phyloP scores from a whole-genome alignment of 1,140 invertebrate species.

The Neodiprion lecontei region DNA sequence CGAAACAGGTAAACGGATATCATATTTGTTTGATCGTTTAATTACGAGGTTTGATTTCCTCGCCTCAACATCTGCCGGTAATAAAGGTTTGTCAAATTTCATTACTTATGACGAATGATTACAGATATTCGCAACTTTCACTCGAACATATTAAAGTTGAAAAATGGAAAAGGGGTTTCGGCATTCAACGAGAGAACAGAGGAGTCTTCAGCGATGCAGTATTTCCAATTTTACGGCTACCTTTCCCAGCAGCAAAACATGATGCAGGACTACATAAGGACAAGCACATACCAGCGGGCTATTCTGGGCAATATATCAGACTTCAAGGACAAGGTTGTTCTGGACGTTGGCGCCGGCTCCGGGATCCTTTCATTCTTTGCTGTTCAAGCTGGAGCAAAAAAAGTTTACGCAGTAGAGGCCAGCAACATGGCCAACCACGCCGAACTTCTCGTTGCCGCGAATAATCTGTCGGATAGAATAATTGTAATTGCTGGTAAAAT shows the following conservation, averaged over 20 bases:
- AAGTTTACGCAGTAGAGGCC: slow-evolving; percentile 98
- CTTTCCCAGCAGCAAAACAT: slow-evolving; percentile 99
- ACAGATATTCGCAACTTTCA: slow-evolving; percentile 80
- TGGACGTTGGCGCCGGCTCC: slow-evolving; percentile 97
- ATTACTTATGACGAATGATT: too few relatives aligned
- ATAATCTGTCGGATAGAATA: slow-evolving; percentile 87
- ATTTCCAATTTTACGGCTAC: slow-evolving; percentile 99
- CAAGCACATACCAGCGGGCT: slow-evolving; percentile 97
- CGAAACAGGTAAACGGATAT: slow-evolving; percentile 53
- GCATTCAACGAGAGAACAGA: slow-evolving; percentile 97
- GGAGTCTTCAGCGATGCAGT: slow-evolving; percentile 96
- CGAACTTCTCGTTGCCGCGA: slow-evolving; percentile 88
- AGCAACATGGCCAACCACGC: slow-evolving; percentile 98
- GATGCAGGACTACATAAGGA: slow-evolving; percentile 99
- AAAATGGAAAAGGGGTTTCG: slow-evolving; percentile 79
- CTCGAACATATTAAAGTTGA: slow-evolving; percentile 77
- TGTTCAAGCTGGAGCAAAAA: slow-evolving; percentile 94
- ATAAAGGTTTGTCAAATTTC: too few relatives aligned
- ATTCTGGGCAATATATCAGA: slow-evolving; percentile 93
- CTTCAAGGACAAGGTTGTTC: slow-evolving; percentile 90
- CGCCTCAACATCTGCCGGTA: too few relatives aligned
- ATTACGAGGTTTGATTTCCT: too few relatives aligned
- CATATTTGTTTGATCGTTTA: not conserved
- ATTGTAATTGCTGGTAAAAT: slow-evolving; percentile 97
- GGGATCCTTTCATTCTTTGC: slow-evolving; percentile 99